Evolutionary conservation across 2,888 invertebrate species (phyloP).

Genomic region (Polia nebulosa): DNA sequence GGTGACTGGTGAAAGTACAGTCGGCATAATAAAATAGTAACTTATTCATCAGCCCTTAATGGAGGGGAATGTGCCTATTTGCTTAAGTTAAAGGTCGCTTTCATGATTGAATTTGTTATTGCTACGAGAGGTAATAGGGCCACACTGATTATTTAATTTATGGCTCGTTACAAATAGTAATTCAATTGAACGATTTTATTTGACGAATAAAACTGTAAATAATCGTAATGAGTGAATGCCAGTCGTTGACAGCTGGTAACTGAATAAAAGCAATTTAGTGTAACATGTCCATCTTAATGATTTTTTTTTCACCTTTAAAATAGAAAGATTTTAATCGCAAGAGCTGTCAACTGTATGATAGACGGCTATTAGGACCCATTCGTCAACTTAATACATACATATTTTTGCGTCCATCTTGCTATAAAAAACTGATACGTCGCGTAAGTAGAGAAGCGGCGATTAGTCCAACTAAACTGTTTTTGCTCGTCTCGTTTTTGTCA

Average conservation of each 20-base stretch:
- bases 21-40: constrained; percentile 52
- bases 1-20: constrained; percentile 52
- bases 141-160: constrained; percentile 61
- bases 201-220: constrained; percentile 39
- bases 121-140: constrained; percentile 58
- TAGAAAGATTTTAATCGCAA: constrained; percentile 21
- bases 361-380: constrained; percentile 22
- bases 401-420: constrained; percentile 23
- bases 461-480: constrained; percentile 48
- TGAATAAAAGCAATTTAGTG: constrained; percentile 22
- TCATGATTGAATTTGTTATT: constrained; percentile 64
- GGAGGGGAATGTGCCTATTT: constrained; percentile 61
- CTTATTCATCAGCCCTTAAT: constrained; percentile 59
- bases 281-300: constrained; percentile 14
- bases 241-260: constrained; percentile 34
- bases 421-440: constrained; percentile 29
- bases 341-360: constrained; percentile 34
- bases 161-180: constrained; percentile 55
- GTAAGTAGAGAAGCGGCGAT: constrained; percentile 44
- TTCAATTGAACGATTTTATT: constrained; percentile 54
- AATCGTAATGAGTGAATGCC: constrained; percentile 21
- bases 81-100: constrained; percentile 61
- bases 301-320: constrained; percentile 10
- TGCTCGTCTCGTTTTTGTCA: constrained; percentile 46
- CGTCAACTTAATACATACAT: constrained; percentile 11